Conservation (phyloP, 92 coral and sea anemone genomes). For the Bergia puertoricense region DNA sequence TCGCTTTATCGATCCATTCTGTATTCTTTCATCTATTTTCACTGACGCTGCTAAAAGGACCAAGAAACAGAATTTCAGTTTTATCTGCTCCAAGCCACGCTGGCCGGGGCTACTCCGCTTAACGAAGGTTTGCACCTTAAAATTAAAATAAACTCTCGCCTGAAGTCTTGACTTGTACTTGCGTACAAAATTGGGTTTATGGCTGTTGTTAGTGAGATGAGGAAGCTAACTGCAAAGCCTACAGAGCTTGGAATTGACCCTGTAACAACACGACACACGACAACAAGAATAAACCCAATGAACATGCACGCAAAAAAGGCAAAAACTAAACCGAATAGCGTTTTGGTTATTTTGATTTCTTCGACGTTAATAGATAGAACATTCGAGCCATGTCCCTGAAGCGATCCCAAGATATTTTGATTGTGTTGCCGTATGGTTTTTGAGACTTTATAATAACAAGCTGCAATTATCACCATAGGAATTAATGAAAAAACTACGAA, state of each 20-base stretch:
- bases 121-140: conserved; percentile 15
- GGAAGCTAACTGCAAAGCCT: conserved; percentile 32
- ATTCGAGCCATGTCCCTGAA: conserved; percentile 1
- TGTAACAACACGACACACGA: background rate
- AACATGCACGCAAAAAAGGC: conserved; percentile 4
- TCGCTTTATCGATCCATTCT: background rate
- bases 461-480: conserved; percentile 32
- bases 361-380: background rate
- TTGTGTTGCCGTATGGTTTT: conserved; percentile 36
- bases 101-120: conserved; percentile 2
- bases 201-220: conserved; percentile 30
- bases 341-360: background rate
- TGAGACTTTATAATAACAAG: conserved; percentile 26
- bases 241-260: background rate
- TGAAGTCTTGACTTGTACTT: conserved; percentile 27
- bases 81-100: background rate
- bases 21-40: background rate
- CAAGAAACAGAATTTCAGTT: too few relatives aligned
- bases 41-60: background rate
- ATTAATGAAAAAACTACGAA: conserved; percentile 21
- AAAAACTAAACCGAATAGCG: conserved; percentile 12
- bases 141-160: conserved; percentile 33
- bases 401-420: conserved; percentile 18
- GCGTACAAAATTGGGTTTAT: conserved; percentile 36
- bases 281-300: background rate